Evolutionary conservation across 2,888 invertebrate genomes (phyloP), one percentile per base, ranked within the genome.

Genomic region (Orgyia antiqua): DNA sequence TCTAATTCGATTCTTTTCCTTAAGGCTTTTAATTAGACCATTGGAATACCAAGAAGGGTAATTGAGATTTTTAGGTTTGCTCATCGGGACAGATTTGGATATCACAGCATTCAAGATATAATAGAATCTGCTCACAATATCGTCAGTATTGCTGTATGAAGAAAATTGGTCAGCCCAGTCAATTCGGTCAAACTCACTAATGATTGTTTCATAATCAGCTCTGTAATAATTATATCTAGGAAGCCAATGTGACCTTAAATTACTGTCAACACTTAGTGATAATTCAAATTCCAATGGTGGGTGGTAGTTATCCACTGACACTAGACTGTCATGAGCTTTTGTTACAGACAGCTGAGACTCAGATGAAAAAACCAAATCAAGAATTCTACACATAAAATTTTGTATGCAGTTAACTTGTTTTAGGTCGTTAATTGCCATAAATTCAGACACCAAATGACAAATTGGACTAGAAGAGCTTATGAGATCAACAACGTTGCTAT

Each of bases 131-230:
- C n/a, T n/a, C n/a, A n/a, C n/a, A n/a, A n/a, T n/a, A n/a, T 20
- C 20, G n/a, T 20, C 20, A 3, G 9, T 4, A 20, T 20, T 20
- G 1, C 9, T 20, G 4, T 9, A 20, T 8, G 20, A n/a, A 4
- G 20, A 20, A 20, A 20, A 20, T 20, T 4, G 2, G 20, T 20
- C n/a, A 2, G 4, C 3, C 20, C 20, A 20, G n/a, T 5, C n/a
- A 20, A 8, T 5, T 20, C 9, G n/a, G 2, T 20, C 20, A 2
- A 20, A 20, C n/a, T 20, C 20, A 20, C n/a, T 20, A 9, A 9
- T 20, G 20, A 24, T 24, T 24, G 12, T n/a, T 13, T 24, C 24
- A 24, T 24, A 24, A 13, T 24, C 24, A 1, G 24, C 24, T n/a
- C n/a, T n/a, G n/a, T n/a, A n/a, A n/a, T n/a, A n/a, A n/a, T n/a